Evolutionary conservation across 2,113 vertebrate species (phyloP).

Genomic region (Rissa tridactyla): DNA sequence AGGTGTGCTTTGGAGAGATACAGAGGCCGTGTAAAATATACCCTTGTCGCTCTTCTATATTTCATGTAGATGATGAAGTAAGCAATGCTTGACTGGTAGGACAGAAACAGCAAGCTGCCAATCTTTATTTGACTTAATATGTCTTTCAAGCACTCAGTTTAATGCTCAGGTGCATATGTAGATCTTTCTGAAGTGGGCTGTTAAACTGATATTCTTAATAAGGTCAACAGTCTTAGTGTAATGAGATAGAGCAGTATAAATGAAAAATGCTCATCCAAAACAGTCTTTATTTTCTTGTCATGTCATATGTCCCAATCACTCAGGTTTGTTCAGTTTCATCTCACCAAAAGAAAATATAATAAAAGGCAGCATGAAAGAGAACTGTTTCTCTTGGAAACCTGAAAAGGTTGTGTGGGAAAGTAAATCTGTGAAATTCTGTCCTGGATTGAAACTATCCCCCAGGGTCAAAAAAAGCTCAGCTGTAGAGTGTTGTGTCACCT

Average conservation of each 20-base stretch:
- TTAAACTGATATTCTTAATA: slow-evolving; percentile 20
- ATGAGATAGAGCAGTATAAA: background rate
- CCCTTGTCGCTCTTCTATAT: background rate
- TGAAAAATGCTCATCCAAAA: background rate
- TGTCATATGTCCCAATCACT: background rate
- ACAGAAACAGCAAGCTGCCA: background rate
- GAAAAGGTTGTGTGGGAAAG: background rate
- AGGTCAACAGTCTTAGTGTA: background rate
- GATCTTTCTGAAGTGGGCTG: background rate
- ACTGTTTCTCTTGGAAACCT: background rate
- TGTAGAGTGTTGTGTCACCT: background rate
- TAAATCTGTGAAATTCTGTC: background rate
- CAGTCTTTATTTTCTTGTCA: background rate
- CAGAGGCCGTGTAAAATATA: background rate
- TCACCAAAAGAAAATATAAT: background rate
- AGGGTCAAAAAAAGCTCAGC: background rate
- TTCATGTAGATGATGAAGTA: background rate
- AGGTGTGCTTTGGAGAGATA: background rate
- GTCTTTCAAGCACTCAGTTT: background rate
- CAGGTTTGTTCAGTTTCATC: background rate
- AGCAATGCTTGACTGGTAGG: background rate
- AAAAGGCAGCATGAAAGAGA: background rate
- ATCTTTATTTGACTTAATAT: background rate
- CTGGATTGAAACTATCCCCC: background rate
- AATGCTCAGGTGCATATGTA: background rate